Conservation (phyloP, 2,113 vertebrate species). For the Pelobates fuscus region DNA sequence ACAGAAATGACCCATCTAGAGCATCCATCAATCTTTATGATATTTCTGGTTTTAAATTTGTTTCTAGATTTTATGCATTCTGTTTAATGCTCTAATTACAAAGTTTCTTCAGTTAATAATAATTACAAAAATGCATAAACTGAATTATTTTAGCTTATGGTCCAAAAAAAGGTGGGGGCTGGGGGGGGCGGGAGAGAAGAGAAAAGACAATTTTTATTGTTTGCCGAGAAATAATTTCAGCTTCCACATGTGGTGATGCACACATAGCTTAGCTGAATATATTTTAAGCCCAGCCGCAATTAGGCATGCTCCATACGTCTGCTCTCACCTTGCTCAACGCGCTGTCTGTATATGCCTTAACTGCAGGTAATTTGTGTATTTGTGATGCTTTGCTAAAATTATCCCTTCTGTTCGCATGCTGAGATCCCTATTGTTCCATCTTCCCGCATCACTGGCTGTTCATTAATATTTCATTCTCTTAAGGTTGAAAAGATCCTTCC, state of each 20-base stretch:
- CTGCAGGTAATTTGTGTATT: constrained; percentile 25
- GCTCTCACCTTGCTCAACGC: background rate
- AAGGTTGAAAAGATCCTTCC: constrained; percentile 28
- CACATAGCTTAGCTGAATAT: constrained; percentile 1
- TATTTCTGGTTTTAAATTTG: too few relatives aligned
- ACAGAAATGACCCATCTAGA: too few relatives aligned
- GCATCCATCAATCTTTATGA: too few relatives aligned
- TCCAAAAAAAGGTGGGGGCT: too few relatives aligned
- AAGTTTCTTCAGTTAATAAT: too few relatives aligned
- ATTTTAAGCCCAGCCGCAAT: constrained; percentile 8
- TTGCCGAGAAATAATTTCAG: too few relatives aligned
- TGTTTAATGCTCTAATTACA: too few relatives aligned
- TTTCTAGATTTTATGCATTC: too few relatives aligned
- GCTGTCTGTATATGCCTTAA: constrained; percentile 23
- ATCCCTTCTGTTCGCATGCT: constrained; percentile 10
- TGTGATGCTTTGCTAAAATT: constrained; percentile 24
- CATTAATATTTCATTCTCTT: constrained; percentile 43
- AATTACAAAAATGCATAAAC: too few relatives aligned
- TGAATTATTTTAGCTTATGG: too few relatives aligned
- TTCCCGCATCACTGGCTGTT: background rate
- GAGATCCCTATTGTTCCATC: constrained; percentile 23
- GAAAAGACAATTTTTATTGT: too few relatives aligned
- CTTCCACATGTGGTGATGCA: constrained; percentile 1
- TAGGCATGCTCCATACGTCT: constrained; percentile 3
- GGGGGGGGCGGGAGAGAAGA: too few relatives aligned